phyloP scores from a whole-genome alignment of 2,888 invertebrate genomes.

The Ectemnius continuus region DNA sequence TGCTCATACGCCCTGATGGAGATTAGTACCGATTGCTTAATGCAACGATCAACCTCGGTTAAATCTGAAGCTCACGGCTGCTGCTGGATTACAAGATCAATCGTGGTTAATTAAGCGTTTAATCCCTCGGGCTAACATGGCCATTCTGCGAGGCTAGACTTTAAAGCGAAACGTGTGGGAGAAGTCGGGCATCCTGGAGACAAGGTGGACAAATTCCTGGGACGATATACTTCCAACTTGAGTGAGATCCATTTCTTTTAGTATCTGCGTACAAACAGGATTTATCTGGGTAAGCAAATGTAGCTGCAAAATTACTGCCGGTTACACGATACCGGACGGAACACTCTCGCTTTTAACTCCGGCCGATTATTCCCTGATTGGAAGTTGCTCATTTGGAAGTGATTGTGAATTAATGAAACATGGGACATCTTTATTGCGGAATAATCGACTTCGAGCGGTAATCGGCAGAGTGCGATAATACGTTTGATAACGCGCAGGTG shows the following conservation, averaged over 20 bases:
- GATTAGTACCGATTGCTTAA: constrained; percentile 8
- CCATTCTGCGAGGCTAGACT: constrained; percentile 43
- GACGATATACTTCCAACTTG: constrained; percentile 80
- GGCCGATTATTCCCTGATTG: too few species aligned
- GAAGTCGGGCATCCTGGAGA: constrained; percentile 83
- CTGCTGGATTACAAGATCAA: constrained; percentile 4
- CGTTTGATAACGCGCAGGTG: too few species aligned
- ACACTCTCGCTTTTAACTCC: too few species aligned
- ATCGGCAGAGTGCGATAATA: too few species aligned
- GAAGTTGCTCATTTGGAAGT: too few species aligned
- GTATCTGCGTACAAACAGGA: constrained; percentile 77
- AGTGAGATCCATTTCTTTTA: constrained; percentile 83
- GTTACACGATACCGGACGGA: too few species aligned
- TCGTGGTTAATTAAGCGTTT: constrained; percentile 3
- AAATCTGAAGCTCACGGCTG: background rate
- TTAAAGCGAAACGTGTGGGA: constrained; percentile 81
- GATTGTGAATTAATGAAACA: too few species aligned
- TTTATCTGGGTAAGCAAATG: too few species aligned
- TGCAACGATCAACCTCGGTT: constrained; percentile 6
- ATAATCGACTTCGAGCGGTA: too few species aligned
- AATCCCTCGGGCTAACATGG: background rate
- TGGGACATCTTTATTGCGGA: too few species aligned
- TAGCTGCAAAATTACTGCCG: too few species aligned
- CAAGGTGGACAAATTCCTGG: constrained; percentile 82
- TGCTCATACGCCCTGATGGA: constrained; percentile 1